These are phyloP conservation scores for Drosophila antonietae DNA, from an alignment of 2,888 invertebrate genomes.

Conservation along the genomic window DNA sequence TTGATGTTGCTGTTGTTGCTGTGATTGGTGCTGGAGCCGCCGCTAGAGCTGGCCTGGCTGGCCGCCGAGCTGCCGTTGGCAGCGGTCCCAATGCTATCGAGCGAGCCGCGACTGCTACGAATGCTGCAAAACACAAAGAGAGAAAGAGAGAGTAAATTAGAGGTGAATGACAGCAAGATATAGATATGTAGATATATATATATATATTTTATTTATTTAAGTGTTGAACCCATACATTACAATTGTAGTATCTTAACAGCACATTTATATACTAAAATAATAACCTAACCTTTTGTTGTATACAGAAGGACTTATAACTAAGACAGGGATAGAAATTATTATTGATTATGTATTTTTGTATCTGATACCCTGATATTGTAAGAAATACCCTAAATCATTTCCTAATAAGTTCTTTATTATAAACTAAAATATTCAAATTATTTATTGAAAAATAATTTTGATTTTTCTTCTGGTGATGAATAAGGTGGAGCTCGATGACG, in stretches of 20 bases:
- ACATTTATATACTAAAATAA: too few species aligned
- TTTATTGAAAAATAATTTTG: too few species aligned
- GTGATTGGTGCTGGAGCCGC: constrained; percentile 53
- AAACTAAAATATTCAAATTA: too few species aligned
- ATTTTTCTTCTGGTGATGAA: too few species aligned
- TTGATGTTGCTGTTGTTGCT: constrained; percentile 41
- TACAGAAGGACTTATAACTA: too few species aligned
- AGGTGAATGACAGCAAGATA: not conserved
- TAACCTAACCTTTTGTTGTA: too few species aligned
- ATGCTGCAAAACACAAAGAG: constrained; percentile 70
- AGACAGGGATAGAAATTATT: not conserved
- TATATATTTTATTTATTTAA: too few species aligned
- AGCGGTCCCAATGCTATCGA: constrained; percentile 84
- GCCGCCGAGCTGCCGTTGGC: constrained; percentile 82
- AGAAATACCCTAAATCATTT: not conserved
- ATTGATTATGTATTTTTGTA: not conserved
- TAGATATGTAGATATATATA: not conserved
- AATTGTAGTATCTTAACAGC: too few species aligned
- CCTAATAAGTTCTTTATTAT: not conserved
- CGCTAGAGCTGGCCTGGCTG: constrained; percentile 81
- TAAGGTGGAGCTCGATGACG: too few species aligned
- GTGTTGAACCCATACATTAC: too few species aligned
- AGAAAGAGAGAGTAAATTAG: not conserved
- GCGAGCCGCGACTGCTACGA: constrained; percentile 84
- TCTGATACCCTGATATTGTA: not conserved